Evolutionary conservation across 2,113 vertebrate genomes (phyloP).

Genomic region (Donacobius atricapilla): DNA sequence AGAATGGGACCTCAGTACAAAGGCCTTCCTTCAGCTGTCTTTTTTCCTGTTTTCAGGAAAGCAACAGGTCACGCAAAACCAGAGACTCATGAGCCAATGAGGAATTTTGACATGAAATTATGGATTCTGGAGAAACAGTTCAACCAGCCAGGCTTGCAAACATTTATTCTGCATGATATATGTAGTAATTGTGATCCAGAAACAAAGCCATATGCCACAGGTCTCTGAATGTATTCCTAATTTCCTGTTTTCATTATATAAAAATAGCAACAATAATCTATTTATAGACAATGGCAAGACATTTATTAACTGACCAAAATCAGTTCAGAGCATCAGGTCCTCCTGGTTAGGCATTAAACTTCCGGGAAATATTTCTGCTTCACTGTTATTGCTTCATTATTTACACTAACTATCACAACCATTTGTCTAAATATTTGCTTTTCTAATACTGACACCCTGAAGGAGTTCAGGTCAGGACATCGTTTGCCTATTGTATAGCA

Average conservation of each 20-base stretch:
- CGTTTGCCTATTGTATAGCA: conserved; percentile 3
- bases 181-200: neutral
- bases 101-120: neutral
- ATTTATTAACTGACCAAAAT: neutral
- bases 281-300: neutral
- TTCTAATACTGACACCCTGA: conserved; percentile 34
- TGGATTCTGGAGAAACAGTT: neutral
- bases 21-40: neutral
- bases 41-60: conserved; percentile 11
- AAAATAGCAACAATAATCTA: neutral
- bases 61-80: neutral
- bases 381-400: conserved; percentile 37
- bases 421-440: conserved; percentile 61
- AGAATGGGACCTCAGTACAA: conserved; percentile 21
- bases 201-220: neutral
- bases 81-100: neutral
- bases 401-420: conserved; percentile 23
- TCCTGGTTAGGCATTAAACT: neutral
- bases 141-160: neutral
- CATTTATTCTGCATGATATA: neutral
- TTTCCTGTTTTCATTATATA: neutral
- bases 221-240: neutral
- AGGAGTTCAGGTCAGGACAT: conserved; percentile 50
- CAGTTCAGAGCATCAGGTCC: neutral
- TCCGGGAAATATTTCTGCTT: neutral